phyloP scores from a whole-genome alignment of 2,888 invertebrate genomes.

The Cryptophagus acutangulus region DNA sequence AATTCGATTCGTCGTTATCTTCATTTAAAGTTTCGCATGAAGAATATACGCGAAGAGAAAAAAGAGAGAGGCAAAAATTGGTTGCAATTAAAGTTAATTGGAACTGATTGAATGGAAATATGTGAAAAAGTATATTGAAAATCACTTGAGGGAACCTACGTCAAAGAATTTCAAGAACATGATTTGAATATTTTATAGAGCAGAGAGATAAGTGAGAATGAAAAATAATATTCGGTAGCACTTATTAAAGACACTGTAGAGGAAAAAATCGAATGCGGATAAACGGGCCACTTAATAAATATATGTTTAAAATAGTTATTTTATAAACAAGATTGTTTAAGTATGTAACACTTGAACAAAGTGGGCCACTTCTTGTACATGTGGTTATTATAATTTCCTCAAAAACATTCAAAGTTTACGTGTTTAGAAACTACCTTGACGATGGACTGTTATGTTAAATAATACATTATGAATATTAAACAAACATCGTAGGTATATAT shows the following conservation, averaged over 20 bases:
- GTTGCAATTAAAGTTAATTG: neutral
- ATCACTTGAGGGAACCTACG: constrained; percentile 25
- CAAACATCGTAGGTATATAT: too few species aligned
- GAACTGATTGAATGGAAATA: neutral
- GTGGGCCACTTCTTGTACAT: constrained; percentile 41
- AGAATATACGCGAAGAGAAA: too few species aligned
- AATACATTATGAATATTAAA: constrained; percentile 21
- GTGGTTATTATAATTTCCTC: constrained; percentile 40
- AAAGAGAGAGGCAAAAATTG: neutral
- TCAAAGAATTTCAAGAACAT: constrained; percentile 25
- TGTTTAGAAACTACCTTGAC: constrained; percentile 32
- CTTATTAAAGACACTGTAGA: too few species aligned
- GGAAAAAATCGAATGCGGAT: constrained; percentile 28
- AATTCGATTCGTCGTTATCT: too few species aligned
- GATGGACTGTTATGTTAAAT: constrained; percentile 34
- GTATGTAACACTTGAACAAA: constrained; percentile 39
- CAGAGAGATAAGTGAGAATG: constrained; percentile 21
- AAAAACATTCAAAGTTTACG: constrained; percentile 32
- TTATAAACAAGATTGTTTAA: constrained; percentile 40
- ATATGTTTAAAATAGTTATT: constrained; percentile 41
- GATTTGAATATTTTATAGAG: constrained; percentile 29
- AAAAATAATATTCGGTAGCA: constrained; percentile 21
- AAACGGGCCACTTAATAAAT: constrained; percentile 37
- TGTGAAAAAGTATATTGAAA: constrained; percentile 4
- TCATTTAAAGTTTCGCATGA: too few species aligned